A percentile compares a stretch with the other conserved stretches of the same genome.
Conservation (phyloP, 2,797 vertebrate species). For the Coregonus ussuriensis region DNA sequence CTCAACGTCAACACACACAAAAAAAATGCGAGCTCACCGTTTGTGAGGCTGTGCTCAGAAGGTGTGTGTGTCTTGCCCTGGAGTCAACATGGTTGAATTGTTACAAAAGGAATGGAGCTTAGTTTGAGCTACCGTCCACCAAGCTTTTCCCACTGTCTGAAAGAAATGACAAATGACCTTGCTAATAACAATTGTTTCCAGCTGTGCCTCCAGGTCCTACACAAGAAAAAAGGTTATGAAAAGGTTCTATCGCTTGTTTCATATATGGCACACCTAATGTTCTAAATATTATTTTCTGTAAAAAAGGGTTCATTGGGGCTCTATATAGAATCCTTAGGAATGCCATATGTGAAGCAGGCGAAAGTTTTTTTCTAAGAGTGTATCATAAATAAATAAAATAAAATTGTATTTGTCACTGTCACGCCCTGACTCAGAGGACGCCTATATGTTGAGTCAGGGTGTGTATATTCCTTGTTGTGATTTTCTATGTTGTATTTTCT, state of each 20-base stretch:
- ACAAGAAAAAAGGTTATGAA: background rate
- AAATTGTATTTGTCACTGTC: too few species aligned
- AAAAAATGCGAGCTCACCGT: background rate
- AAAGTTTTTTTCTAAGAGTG: too few species aligned
- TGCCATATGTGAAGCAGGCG: too few species aligned
- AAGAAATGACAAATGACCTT: constrained; percentile 17
- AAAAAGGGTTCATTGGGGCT: too few species aligned
- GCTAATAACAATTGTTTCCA: background rate
- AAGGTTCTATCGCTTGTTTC: background rate
- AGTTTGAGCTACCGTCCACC: background rate
- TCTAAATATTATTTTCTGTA: background rate
- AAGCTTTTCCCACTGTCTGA: constrained; percentile 3
- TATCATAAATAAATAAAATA: too few species aligned
- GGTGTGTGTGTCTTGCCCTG: constrained; percentile 4
- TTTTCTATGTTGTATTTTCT: too few species aligned
- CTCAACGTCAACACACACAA: background rate
- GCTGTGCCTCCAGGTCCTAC: background rate
- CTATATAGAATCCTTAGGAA: too few species aligned
- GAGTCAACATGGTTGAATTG: constrained; percentile 16
- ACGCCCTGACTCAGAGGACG: too few species aligned
- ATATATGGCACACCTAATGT: background rate
- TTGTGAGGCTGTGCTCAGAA: background rate
- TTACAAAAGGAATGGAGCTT: constrained; percentile 3
- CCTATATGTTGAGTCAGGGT: too few species aligned
- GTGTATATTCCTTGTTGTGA: too few species aligned